phyloP scores from a whole-genome alignment of 2,797 vertebrate species.

The Tapirus indicus region DNA sequence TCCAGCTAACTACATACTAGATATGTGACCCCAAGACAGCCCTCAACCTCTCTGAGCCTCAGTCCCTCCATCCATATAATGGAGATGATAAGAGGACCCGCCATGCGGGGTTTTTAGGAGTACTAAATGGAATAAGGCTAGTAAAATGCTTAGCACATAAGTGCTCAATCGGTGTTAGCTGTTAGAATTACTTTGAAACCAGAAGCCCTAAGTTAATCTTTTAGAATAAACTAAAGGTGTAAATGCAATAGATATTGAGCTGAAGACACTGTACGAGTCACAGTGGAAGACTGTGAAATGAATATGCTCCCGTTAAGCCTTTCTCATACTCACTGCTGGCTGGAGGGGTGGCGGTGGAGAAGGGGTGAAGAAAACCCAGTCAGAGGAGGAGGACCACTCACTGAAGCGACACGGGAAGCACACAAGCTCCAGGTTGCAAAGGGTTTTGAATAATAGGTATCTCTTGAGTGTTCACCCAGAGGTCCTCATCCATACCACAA shows the following conservation, averaged over 20 bases:
- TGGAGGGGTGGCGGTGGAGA: not conserved
- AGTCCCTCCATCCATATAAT: not conserved
- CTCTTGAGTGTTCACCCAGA: not conserved
- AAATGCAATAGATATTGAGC: not conserved
- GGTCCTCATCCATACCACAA: not conserved
- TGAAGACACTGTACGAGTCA: not conserved
- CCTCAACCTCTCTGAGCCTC: not conserved
- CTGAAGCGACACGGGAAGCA: not conserved
- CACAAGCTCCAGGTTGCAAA: not conserved
- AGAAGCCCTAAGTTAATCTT: not conserved
- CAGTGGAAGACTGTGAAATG: not conserved
- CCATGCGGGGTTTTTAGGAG: not conserved
- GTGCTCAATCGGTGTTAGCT: not conserved
- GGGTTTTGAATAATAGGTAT: not conserved
- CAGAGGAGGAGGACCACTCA: not conserved
- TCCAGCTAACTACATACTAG: not conserved
- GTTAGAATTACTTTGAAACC: conserved; percentile 11
- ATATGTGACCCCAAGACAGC: not conserved
- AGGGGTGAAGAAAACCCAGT: not conserved
- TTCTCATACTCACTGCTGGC: not conserved
- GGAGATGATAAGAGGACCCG: not conserved
- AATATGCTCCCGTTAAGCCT: not conserved
- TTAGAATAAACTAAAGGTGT: conserved; percentile 8
- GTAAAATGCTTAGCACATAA: not conserved
- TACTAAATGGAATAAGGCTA: not conserved